Base-by-base conservation (phyloP, 2,888 invertebrate species). In the Muscina levida region DNA sequence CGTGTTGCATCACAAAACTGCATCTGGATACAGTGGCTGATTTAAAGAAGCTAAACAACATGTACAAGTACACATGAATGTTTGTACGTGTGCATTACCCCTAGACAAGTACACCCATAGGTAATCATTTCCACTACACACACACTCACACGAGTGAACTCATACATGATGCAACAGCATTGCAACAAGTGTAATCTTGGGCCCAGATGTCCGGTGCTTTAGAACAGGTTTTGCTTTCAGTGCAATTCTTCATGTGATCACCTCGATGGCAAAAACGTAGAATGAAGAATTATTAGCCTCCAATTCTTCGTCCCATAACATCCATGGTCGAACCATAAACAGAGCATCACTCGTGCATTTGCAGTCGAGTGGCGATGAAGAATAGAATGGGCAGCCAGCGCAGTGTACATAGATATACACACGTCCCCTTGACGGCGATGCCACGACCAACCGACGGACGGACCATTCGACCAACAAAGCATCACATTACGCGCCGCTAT, bases 181-280 rank as follows among this genome's bases (percentile, higher is more conserved):
- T 72, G 79, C 79, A 82, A 82, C 83, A 87, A 87, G 85, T 86
- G 83, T 83, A 83, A 74, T 72, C 59, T 56, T 78, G 53, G 83
- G 83, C 85, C 72, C 88, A 87, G 87, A 87, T 87, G 88, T 85
- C 85, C 86, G 83, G 83, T 19, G 65, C 15, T 51, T 53, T 65
- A 13, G 46, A 59, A 71, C 57, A 17, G 22, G 46, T 59, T 59
- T 46, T 17, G 13, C 57, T 31, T 46, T 46, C 13, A 24, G 42
- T 53, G 57, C 57, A 26, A 24, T 46, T 59, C n/a, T 15, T 24
- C 26, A 24, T 66, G 65, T 51, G 57, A 72, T 62, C 56, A 44
- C 59, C 48, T 13, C 48, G 22, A 51, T 48, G 57, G 46, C n/a
- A 48, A 46, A 31, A 31, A 31, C 31, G 31, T 37, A 48, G 26